phyloP scores from a whole-genome alignment of 2,797 vertebrate species.

The Meriones psammophilus region DNA sequence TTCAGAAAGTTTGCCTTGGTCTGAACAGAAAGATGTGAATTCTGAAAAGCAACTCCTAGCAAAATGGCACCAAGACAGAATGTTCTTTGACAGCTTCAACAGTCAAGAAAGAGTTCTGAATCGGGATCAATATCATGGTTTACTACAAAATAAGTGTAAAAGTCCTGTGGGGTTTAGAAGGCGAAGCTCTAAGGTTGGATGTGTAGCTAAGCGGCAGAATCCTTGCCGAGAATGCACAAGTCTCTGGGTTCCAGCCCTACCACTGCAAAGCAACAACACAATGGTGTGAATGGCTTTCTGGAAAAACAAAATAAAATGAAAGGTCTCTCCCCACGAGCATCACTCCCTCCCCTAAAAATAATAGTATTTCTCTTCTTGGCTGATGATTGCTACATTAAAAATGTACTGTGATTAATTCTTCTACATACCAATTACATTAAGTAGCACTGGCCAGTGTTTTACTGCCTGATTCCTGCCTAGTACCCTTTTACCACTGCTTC shows the following conservation, averaged over 20 bases:
- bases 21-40: slow-evolving; percentile 52
- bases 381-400: slow-evolving; percentile 3
- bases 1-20: slow-evolving; percentile 46
- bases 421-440: slow-evolving; percentile 40
- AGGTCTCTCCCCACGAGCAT: slow-evolving; percentile 27
- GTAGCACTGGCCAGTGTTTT: slow-evolving; percentile 18
- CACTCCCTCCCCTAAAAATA: slow-evolving; percentile 41
- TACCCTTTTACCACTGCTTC: slow-evolving; percentile 32
- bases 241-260: not conserved
- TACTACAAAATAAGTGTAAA: slow-evolving; percentile 1
- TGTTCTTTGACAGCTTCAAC: not conserved
- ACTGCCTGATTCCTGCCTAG: not conserved
- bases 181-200: slow-evolving; percentile 4
- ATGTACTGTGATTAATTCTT: slow-evolving; percentile 44
- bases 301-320: not conserved
- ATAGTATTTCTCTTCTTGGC: not conserved
- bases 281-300: not conserved
- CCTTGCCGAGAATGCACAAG: not conserved
- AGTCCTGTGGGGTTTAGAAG: slow-evolving; percentile 21
- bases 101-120: slow-evolving; percentile 1
- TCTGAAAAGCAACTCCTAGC: slow-evolving; percentile 50
- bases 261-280: not conserved
- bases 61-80: slow-evolving; percentile 40
- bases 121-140: not conserved
- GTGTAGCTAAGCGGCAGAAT: not conserved